These are phyloP conservation scores for Pseudoips prasinana DNA, from an alignment of 2,888 invertebrate species.

Conservation along the genomic window DNA sequence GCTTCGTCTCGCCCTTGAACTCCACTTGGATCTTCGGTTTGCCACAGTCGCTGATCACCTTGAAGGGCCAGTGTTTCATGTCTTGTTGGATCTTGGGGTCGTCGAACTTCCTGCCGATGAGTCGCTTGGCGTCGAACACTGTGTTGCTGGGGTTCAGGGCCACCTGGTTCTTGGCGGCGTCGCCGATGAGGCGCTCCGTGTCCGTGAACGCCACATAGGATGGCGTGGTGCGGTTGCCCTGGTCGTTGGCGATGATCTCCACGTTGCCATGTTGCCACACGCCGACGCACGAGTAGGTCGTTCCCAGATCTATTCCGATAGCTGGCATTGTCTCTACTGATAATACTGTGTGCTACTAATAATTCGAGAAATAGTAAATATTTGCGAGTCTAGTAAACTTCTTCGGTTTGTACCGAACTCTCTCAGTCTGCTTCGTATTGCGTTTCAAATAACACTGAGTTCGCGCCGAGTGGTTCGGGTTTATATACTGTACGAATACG, in stretches of 20 bases:
- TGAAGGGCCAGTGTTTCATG: slow-evolving; percentile 93
- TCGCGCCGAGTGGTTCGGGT: slow-evolving; percentile 42
- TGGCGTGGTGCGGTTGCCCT: slow-evolving; percentile 87
- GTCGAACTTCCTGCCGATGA: slow-evolving; percentile 89
- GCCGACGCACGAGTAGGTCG: slow-evolving; percentile 80
- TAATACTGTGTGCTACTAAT: slow-evolving; percentile 17
- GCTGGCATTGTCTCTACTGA: slow-evolving; percentile 65
- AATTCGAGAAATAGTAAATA: slow-evolving; percentile 4
- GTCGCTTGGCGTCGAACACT: slow-evolving; percentile 88
- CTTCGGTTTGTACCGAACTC: slow-evolving; percentile 51
- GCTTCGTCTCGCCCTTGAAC: slow-evolving; percentile 84
- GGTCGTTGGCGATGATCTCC: slow-evolving; percentile 86
- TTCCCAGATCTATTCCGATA: slow-evolving; percentile 80
- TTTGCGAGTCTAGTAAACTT: slow-evolving; percentile 28
- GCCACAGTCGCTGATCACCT: slow-evolving; percentile 83
- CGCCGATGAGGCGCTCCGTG: slow-evolving; percentile 85
- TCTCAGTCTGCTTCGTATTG: slow-evolving; percentile 46
- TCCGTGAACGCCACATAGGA: slow-evolving; percentile 89
- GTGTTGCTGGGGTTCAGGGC: slow-evolving; percentile 89
- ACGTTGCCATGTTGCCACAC: slow-evolving; percentile 86
- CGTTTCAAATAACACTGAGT: slow-evolving; percentile 63
- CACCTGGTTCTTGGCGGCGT: slow-evolving; percentile 87
- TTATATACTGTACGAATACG: slow-evolving; percentile 55
- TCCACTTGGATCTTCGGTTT: slow-evolving; percentile 87
- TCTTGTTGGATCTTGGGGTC: slow-evolving; percentile 89